Evolutionary conservation across 2,797 vertebrate genomes (phyloP).

Genomic region (Octomys mimax): DNA sequence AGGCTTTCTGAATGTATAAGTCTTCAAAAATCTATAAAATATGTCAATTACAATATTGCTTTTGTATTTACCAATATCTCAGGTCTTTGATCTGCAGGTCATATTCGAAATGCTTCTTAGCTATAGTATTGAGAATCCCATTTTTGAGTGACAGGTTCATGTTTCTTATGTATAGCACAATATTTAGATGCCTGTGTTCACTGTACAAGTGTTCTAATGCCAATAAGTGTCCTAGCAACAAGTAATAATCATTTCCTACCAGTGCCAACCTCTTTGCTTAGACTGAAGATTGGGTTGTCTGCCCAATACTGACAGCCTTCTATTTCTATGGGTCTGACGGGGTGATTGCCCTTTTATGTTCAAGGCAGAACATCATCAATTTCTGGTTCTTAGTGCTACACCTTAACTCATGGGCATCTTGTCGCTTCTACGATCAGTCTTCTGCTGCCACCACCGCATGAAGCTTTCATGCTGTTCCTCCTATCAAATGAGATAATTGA

Average conservation of each 20-base stretch:
- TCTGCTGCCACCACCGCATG: neutral
- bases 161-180: neutral
- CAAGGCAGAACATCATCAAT: neutral
- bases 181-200: neutral
- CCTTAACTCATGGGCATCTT: neutral
- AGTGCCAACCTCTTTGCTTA: neutral
- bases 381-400: neutral
- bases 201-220: neutral
- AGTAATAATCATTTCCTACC: neutral
- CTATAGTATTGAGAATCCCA: neutral
- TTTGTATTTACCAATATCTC: neutral
- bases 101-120: neutral
- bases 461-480: neutral
- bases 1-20: neutral
- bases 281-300: neutral
- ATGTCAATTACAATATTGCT: neutral
- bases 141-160: neutral
- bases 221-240: neutral
- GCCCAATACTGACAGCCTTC: neutral
- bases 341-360: neutral
- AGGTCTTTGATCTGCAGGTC: neutral
- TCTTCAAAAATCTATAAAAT: slow-evolving; percentile 2
- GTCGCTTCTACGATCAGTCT: neutral
- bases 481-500: neutral
- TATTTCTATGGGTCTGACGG: neutral